Evolutionary conservation across 1,140 invertebrate species (phyloP).

Genomic region (Mercenaria mercenaria): DNA sequence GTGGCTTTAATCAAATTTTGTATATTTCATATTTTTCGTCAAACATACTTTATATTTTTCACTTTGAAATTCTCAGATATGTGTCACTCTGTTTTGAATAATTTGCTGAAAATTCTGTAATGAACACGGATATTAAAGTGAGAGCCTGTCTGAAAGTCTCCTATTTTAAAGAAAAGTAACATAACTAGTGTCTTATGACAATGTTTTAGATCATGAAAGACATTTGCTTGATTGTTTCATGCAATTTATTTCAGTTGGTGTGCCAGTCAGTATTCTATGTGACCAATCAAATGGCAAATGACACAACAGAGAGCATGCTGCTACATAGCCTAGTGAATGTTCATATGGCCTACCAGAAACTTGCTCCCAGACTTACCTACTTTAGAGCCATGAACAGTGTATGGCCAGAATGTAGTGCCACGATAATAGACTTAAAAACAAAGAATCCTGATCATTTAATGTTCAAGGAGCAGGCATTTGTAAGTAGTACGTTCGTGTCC

Average conservation of each 20-base stretch:
- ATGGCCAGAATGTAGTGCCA: constrained; percentile 55
- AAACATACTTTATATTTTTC: no score
- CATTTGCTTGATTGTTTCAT: no score
- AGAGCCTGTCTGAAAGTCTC: no score
- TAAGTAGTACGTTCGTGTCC: constrained; percentile 4
- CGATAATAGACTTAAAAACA: background rate
- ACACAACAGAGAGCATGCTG: background rate
- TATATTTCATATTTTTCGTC: no score
- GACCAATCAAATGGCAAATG: background rate
- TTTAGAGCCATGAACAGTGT: constrained; percentile 51
- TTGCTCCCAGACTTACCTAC: constrained; percentile 39
- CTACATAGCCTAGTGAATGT: constrained; percentile 8
- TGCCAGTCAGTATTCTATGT: constrained; percentile 7
- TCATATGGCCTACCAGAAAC: constrained; percentile 38
- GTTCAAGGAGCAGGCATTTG: constrained; percentile 53
- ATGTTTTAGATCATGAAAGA: no score
- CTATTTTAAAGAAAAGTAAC: background rate
- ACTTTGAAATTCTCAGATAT: background rate
- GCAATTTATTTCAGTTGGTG: constrained; percentile 30
- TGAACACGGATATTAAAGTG: no score
- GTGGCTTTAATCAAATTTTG: no score
- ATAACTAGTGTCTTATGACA: no score
- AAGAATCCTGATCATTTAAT: constrained; percentile 51
- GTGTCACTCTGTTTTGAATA: no score
- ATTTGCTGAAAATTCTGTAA: no score